Evolutionary conservation across 2,113 vertebrate genomes (phyloP).

Genomic region (Aythya baeri): DNA sequence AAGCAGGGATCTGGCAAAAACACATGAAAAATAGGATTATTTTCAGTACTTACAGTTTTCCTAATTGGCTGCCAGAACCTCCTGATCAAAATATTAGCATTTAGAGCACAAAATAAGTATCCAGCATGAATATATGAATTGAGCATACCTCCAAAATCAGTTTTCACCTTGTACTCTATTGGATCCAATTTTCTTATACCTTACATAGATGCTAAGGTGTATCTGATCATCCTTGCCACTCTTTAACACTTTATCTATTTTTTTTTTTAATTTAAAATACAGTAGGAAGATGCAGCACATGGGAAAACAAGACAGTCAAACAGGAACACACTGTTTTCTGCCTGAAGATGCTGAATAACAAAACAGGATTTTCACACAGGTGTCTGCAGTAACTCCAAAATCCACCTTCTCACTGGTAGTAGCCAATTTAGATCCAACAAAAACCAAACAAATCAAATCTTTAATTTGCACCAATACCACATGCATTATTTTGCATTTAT

Average conservation of each 20-base stretch:
- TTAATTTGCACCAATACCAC: neutral
- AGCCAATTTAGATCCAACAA: neutral
- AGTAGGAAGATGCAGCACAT: rapidly evolving
- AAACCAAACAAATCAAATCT: neutral
- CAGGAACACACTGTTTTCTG: neutral
- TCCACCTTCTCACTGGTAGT: neutral
- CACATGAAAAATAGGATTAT: rapidly evolving
- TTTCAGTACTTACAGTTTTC: neutral
- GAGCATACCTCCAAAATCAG: neutral
- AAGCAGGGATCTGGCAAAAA: neutral
- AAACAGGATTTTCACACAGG: neutral
- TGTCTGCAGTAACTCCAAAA: neutral
- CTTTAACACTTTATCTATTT: neutral
- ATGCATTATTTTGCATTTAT: neutral
- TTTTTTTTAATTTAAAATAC: neutral
- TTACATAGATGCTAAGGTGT: rapidly evolving
- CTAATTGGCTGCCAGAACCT: neutral
- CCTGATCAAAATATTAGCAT: neutral
- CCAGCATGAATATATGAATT: neutral
- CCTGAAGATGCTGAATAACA: neutral
- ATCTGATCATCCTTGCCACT: neutral
- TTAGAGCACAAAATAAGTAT: neutral
- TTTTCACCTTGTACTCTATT: neutral
- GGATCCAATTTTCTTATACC: neutral
- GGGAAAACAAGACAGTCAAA: neutral